Base-by-base conservation (phyloP, 2,797 vertebrate genomes). In the Choloepus didactylus region DNA sequence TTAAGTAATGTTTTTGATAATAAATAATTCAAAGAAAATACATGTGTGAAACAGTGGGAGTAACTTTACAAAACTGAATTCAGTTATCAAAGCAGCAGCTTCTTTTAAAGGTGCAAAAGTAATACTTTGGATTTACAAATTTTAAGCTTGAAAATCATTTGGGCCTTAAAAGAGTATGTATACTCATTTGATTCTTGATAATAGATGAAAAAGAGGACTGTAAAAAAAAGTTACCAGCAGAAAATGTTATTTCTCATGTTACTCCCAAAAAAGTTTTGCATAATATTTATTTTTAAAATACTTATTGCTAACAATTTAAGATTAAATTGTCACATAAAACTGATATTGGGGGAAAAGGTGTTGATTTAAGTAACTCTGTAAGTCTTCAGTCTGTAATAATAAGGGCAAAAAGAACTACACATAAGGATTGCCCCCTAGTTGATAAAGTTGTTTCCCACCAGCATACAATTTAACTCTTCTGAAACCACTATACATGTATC, bases 41-140 rank as follows among this genome's bases (percentile, higher is more conserved):
- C 25, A 38, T 12, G 10, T 84, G 51, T 87, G n/a, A 82, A 60
- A 4, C 0, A 66, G 46, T 44, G 29, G 29, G 79, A 51, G 9
- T 73, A 79, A 18, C 5, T 54, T 84, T 44, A 66, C 2, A 91
- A 87, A 94, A 94, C 6, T 91, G 7, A 95, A 73, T 66, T 31
- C 59, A 79, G 46, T 18, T 79, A 11, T 60, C 41, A 88, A 59
- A 91, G 9, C 12, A 70, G 64, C 6, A 14, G 27, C 11, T 82
- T 64, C 7, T 69, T 82, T 18, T 93, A n/a, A 91, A 46, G 21
- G 18, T 51, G 0, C 51, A 91, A 87, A 72, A 14, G 10, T 54
- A 83, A n/a, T 27, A 87, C 1, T 35, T 49, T 2, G 2, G 29
- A 46, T 19, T 67, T 64, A 92, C 14, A 84, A 11, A 89, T 82